phyloP scores from a whole-genome alignment of 2,113 vertebrate species.

The Eubucco bourcierii region DNA sequence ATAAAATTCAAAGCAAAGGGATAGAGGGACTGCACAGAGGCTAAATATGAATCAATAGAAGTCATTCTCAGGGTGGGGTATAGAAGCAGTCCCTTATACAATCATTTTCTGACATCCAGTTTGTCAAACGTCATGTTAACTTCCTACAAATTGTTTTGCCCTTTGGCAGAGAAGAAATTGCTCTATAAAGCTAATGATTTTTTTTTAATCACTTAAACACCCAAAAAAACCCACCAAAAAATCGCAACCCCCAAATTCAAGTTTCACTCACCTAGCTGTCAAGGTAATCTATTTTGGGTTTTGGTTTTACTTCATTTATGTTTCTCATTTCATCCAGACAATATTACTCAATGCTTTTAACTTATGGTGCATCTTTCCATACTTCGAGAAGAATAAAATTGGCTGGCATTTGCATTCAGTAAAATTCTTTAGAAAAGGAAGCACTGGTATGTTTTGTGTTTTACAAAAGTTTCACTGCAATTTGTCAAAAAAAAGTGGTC shows the following conservation, averaged over 20 bases:
- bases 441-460: neutral
- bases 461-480: neutral
- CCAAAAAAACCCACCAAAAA: neutral
- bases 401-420: neutral
- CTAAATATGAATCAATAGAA: slow-evolving; percentile 46
- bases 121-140: slow-evolving; percentile 39
- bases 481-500: slow-evolving; percentile 28
- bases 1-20: slow-evolving; percentile 4
- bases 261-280: neutral
- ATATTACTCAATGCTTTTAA: neutral
- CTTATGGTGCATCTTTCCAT: neutral
- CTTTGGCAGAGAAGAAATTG: slow-evolving; percentile 9
- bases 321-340: neutral
- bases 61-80: neutral
- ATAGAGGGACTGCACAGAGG: slow-evolving; percentile 1
- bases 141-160: neutral
- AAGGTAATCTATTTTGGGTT: neutral
- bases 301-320: neutral
- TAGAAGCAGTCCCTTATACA: neutral
- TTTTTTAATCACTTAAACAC: neutral
- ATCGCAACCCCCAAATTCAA: neutral
- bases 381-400: neutral
- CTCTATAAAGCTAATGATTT: neutral
- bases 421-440: neutral
- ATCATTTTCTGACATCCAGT: slow-evolving; percentile 3